Conservation (phyloP, 2,113 vertebrate species). For the Chaetops frenatus region DNA sequence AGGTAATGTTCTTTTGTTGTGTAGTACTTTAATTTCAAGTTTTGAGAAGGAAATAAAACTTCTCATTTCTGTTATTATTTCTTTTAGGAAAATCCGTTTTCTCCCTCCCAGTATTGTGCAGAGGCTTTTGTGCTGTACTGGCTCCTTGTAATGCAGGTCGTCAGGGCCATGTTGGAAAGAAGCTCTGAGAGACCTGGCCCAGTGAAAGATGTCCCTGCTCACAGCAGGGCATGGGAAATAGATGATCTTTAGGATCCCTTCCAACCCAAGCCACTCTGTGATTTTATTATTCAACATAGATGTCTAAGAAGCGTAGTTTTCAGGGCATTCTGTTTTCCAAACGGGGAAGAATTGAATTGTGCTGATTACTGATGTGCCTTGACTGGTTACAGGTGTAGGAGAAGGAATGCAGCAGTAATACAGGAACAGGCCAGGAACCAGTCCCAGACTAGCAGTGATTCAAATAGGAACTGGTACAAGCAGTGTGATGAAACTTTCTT, state of each 20-base stretch:
- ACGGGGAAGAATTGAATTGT: background rate
- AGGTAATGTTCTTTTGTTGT: rapidly evolving
- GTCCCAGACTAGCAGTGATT: background rate
- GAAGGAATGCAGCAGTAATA: background rate
- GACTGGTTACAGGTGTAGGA: background rate
- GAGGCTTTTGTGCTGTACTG: background rate
- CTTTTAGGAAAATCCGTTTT: background rate
- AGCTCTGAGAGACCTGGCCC: background rate
- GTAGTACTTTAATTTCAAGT: background rate
- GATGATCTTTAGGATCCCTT: background rate
- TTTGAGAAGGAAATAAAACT: constrained; percentile 27
- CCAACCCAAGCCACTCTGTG: background rate
- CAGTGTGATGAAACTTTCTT: background rate
- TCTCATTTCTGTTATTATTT: constrained; percentile 15
- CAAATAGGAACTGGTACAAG: background rate
- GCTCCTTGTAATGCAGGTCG: constrained; percentile 16
- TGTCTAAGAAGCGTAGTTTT: constrained; percentile 26
- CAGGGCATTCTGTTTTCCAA: constrained; percentile 2
- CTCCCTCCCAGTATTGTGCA: background rate
- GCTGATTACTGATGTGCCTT: background rate
- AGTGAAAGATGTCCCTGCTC: background rate
- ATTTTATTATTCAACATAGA: background rate
- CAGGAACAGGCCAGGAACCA: background rate
- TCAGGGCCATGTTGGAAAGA: background rate
- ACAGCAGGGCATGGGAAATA: background rate